These are phyloP conservation scores for Drosophila setifemur DNA, from an alignment of 1,140 invertebrate species.

Conservation along the genomic window DNA sequence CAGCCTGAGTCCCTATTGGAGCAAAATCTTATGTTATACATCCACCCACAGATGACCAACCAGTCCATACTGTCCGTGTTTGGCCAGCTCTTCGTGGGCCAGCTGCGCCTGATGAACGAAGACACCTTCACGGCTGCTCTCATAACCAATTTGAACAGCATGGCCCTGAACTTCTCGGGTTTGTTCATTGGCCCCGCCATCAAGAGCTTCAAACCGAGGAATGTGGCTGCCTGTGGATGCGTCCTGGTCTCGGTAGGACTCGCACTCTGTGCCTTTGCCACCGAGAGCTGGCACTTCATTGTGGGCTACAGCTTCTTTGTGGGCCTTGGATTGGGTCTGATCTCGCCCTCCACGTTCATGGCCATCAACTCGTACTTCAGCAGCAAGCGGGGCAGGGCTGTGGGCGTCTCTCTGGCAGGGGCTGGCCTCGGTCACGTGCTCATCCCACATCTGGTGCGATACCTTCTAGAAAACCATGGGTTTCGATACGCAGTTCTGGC, in stretches of 20 bases:
- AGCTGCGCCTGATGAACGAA: slow-evolving; percentile 85
- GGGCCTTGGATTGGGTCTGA: slow-evolving; percentile 85
- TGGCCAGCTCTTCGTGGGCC: slow-evolving; percentile 87
- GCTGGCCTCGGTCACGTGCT: slow-evolving; percentile 89
- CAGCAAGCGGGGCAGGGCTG: slow-evolving; percentile 86
- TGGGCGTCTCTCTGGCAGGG: slow-evolving; percentile 87
- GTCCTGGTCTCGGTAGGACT: slow-evolving; percentile 85
- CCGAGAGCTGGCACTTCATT: slow-evolving; percentile 86
- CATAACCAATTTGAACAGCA: slow-evolving; percentile 87
- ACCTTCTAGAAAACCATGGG: slow-evolving; percentile 84
- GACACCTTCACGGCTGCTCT: slow-evolving; percentile 87
- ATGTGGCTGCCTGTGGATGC: slow-evolving; percentile 86
- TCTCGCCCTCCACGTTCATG: slow-evolving; percentile 87
- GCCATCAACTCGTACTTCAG: slow-evolving; percentile 89
- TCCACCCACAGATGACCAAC: slow-evolving; percentile 85
- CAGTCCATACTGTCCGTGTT: slow-evolving; percentile 89
- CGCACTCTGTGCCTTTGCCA: slow-evolving; percentile 85
- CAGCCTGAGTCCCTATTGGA: neutral
- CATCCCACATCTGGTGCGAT: slow-evolving; percentile 87
- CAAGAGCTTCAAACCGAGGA: slow-evolving; percentile 85
- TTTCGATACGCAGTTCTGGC: slow-evolving; percentile 85
- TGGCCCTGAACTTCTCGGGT: slow-evolving; percentile 87
- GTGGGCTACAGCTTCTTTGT: slow-evolving; percentile 87
- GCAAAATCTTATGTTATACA: neutral
- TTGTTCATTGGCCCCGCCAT: slow-evolving; percentile 87